phyloP scores from a whole-genome alignment of 2,888 invertebrate genomes.

The Diplolepis rosae region DNA sequence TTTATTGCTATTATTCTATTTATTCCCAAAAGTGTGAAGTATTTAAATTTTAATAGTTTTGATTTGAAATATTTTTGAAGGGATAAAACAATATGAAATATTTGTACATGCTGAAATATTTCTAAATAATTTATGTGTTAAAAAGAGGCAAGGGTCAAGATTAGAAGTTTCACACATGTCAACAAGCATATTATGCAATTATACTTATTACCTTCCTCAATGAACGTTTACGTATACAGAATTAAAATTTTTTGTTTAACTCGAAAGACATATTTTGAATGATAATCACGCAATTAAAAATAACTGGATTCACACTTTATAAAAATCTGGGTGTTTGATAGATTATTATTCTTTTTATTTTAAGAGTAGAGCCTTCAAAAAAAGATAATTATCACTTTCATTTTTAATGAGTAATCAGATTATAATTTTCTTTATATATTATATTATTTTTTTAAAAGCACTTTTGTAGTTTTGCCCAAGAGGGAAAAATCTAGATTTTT shows the following conservation, averaged over 20 bases:
- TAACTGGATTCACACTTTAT: not conserved
- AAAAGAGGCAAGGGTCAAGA: not conserved
- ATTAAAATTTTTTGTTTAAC: not conserved
- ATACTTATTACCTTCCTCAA: constrained; percentile 19
- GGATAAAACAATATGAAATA: not conserved
- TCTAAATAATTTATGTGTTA: not conserved
- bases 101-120: not conserved
- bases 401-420: no score
- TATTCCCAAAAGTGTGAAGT: no score
- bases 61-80: no score
- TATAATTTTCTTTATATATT: no score
- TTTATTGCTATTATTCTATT: no score
- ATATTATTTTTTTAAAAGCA: no score
- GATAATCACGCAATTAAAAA: not conserved
- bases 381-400: no score
- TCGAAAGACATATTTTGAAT: not conserved
- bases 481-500: no score
- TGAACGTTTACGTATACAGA: not conserved
- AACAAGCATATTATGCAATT: constrained; percentile 11
- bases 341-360: no score
- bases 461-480: no score
- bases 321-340: not conserved
- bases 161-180: not conserved
- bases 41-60: no score
- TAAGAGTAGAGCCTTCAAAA: no score